Evolutionary conservation across 2,797 vertebrate genomes (phyloP).

Genomic region (Myotis pilosus): DNA sequence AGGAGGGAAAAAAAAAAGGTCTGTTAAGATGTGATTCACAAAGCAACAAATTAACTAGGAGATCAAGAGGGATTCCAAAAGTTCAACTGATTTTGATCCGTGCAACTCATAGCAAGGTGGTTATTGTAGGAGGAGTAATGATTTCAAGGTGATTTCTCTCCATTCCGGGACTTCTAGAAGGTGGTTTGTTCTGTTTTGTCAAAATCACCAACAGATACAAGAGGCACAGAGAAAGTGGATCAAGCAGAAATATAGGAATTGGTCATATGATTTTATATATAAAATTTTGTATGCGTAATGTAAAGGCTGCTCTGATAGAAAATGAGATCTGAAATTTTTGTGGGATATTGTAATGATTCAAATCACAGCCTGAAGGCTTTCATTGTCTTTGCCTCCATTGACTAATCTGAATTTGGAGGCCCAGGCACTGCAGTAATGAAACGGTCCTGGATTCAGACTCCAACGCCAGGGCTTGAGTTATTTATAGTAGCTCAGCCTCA

Average conservation of each 20-base stretch:
- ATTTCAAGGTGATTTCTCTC: neutral
- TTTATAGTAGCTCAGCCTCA: neutral
- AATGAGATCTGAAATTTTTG: neutral
- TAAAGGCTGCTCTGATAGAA: neutral
- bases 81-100: neutral
- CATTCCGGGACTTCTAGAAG: neutral
- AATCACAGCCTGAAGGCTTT: neutral
- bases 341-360: neutral
- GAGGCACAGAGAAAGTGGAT: neutral
- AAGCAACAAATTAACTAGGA: neutral
- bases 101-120: neutral
- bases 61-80: neutral
- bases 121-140: neutral
- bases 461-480: fast-evolving
- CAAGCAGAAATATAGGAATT: neutral
- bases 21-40: neutral
- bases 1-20: too few species aligned
- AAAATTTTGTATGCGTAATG: neutral
- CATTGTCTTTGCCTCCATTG: neutral
- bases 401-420: neutral
- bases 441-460: neutral
- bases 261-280: neutral
- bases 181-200: neutral
- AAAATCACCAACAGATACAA: neutral
- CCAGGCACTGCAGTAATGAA: fast-evolving